Conservation (phyloP, 2,113 vertebrate species). For the Callorhinus ursinus region DNA sequence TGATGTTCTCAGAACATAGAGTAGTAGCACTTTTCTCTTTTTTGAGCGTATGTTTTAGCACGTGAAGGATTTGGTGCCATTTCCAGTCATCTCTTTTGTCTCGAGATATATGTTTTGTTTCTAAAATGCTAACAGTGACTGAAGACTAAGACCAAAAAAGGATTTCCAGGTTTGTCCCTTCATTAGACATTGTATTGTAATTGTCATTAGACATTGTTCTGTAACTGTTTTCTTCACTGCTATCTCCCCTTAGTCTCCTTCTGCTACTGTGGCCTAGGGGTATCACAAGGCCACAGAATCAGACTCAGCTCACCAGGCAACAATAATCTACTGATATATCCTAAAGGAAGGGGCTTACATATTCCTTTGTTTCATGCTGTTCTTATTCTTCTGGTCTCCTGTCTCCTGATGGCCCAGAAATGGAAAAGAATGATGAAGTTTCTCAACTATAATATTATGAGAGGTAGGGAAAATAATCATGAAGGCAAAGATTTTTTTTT, state of each 20-base stretch:
- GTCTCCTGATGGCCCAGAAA: conserved; percentile 6
- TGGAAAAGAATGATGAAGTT: not conserved
- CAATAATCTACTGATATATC: not conserved
- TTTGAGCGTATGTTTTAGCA: conserved; percentile 41
- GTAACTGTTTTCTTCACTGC: conserved; percentile 45
- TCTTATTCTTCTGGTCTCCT: conserved; percentile 20
- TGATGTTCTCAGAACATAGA: conserved; percentile 73
- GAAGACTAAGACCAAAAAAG: conserved; percentile 60
- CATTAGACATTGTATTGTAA: conserved; percentile 18
- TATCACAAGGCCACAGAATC: conserved; percentile 18
- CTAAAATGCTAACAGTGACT: conserved; percentile 39
- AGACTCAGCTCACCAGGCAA: conserved; percentile 18
- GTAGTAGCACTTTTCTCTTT: conserved; percentile 54
- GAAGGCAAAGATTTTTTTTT: not conserved
- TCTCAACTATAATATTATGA: not conserved
- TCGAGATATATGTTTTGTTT: conserved; percentile 24
- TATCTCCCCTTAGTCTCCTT: conserved; percentile 28
- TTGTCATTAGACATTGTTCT: not conserved
- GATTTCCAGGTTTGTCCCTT: conserved; percentile 45
- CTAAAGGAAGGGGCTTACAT: conserved; percentile 11
- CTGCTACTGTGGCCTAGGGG: conserved; percentile 50
- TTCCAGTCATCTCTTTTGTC: conserved; percentile 64
- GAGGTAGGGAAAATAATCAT: not conserved
- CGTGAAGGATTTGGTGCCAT: conserved; percentile 34
- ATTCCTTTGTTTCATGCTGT: conserved; percentile 4